Evolutionary conservation across 2,113 vertebrate genomes (phyloP).

Genomic region (Podarcis muralis): DNA sequence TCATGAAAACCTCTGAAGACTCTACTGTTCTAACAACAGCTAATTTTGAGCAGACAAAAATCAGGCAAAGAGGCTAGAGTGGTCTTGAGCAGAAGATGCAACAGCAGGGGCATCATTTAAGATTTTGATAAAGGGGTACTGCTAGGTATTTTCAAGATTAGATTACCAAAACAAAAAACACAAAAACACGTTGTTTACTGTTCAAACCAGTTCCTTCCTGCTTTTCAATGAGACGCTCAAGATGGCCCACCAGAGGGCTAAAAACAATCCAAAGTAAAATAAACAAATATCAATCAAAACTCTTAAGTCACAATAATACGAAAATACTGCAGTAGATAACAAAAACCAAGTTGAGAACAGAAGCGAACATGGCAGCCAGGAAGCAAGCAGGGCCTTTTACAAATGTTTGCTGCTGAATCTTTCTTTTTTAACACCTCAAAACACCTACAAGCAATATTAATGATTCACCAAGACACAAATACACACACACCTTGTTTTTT

Average conservation of each 20-base stretch:
- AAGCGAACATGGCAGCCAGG: not conserved
- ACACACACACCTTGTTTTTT: not conserved
- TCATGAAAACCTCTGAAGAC: conserved; percentile 9
- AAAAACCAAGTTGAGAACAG: not conserved
- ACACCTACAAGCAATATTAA: not conserved
- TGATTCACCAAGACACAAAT: not conserved
- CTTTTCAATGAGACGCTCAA: not conserved
- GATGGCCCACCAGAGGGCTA: not conserved
- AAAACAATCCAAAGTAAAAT: not conserved
- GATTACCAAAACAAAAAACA: not conserved
- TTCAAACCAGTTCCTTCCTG: not conserved
- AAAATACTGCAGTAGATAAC: not conserved
- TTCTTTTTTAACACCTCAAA: not conserved
- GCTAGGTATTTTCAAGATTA: not conserved
- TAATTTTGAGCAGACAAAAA: conserved; percentile 20
- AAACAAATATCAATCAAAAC: not conserved
- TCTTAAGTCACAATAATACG: not conserved
- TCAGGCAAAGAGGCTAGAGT: not conserved
- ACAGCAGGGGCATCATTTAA: not conserved
- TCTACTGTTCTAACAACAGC: conserved; percentile 24
- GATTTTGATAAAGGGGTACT: not conserved
- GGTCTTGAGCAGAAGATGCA: not conserved
- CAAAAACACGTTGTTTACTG: too few relatives aligned
- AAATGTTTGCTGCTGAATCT: not conserved
- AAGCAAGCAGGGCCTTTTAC: not conserved